Base-by-base conservation (phyloP, 2,797 vertebrate genomes). In the Nasua narica region DNA sequence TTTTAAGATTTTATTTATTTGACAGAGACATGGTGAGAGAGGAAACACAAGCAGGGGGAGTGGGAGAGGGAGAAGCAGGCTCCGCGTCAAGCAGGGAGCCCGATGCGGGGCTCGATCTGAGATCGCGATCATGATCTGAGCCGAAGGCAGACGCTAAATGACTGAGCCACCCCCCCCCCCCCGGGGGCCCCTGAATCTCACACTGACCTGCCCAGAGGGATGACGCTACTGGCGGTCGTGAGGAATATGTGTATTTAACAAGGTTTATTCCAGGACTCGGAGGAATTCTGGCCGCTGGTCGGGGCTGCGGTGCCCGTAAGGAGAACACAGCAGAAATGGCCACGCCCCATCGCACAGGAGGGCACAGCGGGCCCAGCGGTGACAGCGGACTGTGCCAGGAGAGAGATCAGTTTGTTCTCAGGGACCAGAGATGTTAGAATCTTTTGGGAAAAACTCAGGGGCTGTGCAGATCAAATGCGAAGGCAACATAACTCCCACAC, bases 201-300 rank as follows among this genome's bases (percentile, higher is more conserved):
- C 19, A 2, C 69, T n/a, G n/a, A n/a, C 29, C 43, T 3, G 52
- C 56, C 78, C 21, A 29, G 72, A 48, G 72, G 72, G 27, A 29
- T 46, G 43, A 5, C 3, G 9, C 8, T 5, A 4, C 27, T 29
- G 40, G 25, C 0, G 13, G 32, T 1, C 3, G 12, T 50, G 35
- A 89, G 46, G 19, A 29, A 15, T 15, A 4, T 46, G 70, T 46
- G 43, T 32, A 2, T 65, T 27, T 19, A 50, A 50, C 43, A 12
- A 18, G 54, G 52, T 14, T 4, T 13, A 21, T 46, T n/a, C 69
- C 67, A 46, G 69, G 29, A 54, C 86, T 62, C 2, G 0, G 91
- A 40, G 35, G 27, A 5, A 43, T 5, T n/a, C 56, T 27, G 46
- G 46, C 27, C 27, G 81, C 58, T 8, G 35, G 14, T 11, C 54